A percentile compares a stretch with the other conserved stretches of the same genome.
These are phyloP conservation scores for Atractosteus spatula DNA, from an alignment of 2,113 vertebrate species.

Conservation along the genomic window DNA sequence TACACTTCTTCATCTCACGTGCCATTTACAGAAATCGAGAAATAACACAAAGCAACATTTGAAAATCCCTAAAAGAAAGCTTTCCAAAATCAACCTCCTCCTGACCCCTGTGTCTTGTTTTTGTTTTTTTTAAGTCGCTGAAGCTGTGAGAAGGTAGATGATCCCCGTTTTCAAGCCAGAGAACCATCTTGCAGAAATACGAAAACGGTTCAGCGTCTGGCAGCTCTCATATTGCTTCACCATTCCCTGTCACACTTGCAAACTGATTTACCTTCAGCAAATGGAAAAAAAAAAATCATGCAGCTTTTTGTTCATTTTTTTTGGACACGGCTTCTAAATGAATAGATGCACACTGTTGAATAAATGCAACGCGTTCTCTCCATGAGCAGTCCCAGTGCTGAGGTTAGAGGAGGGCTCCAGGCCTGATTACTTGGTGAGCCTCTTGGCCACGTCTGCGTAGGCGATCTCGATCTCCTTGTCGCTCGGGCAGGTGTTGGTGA, in stretches of 20 bases:
- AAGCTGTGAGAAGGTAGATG: no score
- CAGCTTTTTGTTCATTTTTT: constrained; percentile 46
- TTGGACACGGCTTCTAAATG: constrained; percentile 20
- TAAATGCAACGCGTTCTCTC: not conserved
- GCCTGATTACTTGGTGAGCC: constrained; percentile 83
- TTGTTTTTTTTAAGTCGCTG: no score
- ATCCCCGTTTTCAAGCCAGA: no score
- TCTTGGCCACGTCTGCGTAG: constrained; percentile 93
- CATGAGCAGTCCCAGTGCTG: constrained; percentile 39
- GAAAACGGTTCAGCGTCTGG: constrained; percentile 1
- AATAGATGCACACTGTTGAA: constrained; percentile 29
- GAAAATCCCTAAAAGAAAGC: no score
- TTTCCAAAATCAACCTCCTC: no score
- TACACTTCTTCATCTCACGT: no score
- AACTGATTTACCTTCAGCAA: constrained; percentile 33
- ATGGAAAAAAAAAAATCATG: constrained; percentile 46
- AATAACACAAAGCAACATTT: no score
- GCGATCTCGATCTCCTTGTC: constrained; percentile 97
- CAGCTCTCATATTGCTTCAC: constrained; percentile 18
- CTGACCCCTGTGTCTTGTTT: no score
- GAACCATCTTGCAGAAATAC: no score
- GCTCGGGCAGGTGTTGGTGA: constrained; percentile 96
- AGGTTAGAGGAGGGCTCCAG: not conserved
- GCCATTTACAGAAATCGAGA: no score
- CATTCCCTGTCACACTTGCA: constrained; percentile 43